Evolutionary conservation across 2,113 vertebrate species (phyloP).

Genomic region (Erpornis zantholeuca): DNA sequence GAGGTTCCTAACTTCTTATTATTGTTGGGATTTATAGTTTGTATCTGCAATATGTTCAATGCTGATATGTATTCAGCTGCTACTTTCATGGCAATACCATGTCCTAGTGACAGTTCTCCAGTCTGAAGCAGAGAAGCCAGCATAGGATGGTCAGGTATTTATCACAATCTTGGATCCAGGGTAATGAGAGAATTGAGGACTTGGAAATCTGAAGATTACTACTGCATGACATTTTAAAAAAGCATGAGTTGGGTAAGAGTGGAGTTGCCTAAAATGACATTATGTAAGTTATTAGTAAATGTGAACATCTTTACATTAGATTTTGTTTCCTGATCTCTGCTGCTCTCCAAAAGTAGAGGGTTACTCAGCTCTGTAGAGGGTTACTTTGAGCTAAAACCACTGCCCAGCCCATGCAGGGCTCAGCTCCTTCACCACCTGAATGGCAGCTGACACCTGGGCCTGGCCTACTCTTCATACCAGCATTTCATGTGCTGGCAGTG

Average conservation of each 20-base stretch:
- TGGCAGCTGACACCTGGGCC: neutral
- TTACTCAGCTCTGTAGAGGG: neutral
- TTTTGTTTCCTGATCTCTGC: neutral
- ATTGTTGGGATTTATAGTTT: neutral
- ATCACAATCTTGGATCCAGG: neutral
- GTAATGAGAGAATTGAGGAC: neutral
- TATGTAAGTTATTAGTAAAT: neutral
- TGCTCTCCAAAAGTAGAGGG: accelerated
- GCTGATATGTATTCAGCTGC: neutral
- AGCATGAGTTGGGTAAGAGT: neutral
- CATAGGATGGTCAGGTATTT: neutral
- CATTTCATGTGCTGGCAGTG: neutral
- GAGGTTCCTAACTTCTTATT: neutral
- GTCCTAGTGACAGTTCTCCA: neutral
- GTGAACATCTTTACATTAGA: neutral
- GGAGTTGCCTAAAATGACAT: neutral
- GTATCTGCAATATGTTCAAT: neutral
- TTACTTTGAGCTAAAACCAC: neutral
- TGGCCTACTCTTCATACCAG: neutral
- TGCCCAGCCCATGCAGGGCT: neutral
- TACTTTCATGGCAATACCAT: neutral
- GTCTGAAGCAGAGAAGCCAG: neutral
- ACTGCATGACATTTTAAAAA: neutral
- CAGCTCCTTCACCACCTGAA: neutral
- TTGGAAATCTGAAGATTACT: neutral